A percentile compares a stretch with the other conserved stretches of the same genome.
Evolutionary conservation across 1,140 invertebrate species (phyloP).

Genomic region (Adelges cooleyi): DNA sequence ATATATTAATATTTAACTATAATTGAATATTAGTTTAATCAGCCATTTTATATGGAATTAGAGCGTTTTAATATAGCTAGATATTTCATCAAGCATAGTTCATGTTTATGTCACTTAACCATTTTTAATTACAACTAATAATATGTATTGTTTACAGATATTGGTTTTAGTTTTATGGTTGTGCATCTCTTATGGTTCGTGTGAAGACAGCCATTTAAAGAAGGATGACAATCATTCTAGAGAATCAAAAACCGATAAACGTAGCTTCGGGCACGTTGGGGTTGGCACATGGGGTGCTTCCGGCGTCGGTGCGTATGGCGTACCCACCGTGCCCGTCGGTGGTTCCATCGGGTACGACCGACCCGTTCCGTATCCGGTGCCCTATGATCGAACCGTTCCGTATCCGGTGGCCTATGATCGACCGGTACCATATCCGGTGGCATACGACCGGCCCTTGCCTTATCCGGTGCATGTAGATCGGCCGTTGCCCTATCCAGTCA

Average conservation of each 20-base stretch:
- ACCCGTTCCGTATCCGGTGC: neutral
- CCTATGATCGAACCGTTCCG: neutral
- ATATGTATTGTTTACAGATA: neutral
- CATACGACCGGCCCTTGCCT: conserved; percentile 12
- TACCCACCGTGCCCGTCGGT: neutral
- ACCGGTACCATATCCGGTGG: neutral
- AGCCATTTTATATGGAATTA: too few species aligned
- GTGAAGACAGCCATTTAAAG: neutral
- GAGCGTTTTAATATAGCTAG: too few species aligned
- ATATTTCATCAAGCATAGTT: too few species aligned
- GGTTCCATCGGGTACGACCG: neutral
- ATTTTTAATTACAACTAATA: too few species aligned
- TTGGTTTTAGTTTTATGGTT: neutral
- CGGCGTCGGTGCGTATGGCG: conserved; percentile 1
- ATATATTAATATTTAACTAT: too few species aligned
- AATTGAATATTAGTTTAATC: too few species aligned
- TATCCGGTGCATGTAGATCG: conserved; percentile 39
- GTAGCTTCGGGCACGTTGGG: neutral
- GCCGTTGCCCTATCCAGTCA: conserved; percentile 41
- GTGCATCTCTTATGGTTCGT: neutral
- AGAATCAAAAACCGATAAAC: conserved; percentile 2
- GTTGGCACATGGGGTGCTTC: neutral
- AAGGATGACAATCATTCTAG: neutral
- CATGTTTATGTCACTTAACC: too few species aligned
- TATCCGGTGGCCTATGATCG: neutral